Conservation (phyloP, 2,888 invertebrate genomes). For the Dendrolimus houi region DNA sequence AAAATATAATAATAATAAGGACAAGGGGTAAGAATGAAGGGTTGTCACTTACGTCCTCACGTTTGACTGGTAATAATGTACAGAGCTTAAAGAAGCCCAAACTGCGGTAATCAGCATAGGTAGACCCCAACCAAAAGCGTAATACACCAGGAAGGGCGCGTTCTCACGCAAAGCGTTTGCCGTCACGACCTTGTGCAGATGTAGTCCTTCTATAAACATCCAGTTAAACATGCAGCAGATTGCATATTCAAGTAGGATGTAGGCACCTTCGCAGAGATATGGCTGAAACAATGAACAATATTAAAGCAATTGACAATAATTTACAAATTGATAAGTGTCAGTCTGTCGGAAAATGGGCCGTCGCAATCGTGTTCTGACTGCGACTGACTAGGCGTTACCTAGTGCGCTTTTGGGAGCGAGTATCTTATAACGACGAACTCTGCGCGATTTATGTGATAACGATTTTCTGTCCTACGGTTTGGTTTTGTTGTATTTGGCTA, state of each 20-base stretch:
- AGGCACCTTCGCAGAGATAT: constrained; percentile 85
- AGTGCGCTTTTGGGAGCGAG: too few species aligned
- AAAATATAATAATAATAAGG: too few species aligned
- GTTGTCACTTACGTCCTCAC: constrained; percentile 28
- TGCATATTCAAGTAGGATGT: constrained; percentile 90
- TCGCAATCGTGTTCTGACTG: too few species aligned
- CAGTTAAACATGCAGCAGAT: constrained; percentile 95
- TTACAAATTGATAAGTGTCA: too few species aligned
- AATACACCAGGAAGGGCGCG: constrained; percentile 75
- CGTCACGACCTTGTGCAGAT: constrained; percentile 90
- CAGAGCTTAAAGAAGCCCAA: constrained; percentile 81
- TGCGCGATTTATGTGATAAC: too few species aligned
- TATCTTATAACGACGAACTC: too few species aligned
- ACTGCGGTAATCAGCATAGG: constrained; percentile 80
- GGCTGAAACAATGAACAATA: constrained; percentile 71
- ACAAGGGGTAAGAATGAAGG: not conserved
- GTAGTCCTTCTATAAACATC: constrained; percentile 97
- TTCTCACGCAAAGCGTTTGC: constrained; percentile 81
- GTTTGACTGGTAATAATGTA: constrained; percentile 35
- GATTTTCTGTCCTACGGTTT: too few species aligned
- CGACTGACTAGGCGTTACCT: too few species aligned
- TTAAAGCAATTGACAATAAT: too few species aligned
- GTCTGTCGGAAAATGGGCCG: too few species aligned
- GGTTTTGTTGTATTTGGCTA: too few species aligned
- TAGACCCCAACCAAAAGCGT: constrained; percentile 84